These are phyloP conservation scores for Acanthis flammea DNA, from an alignment of 2,797 vertebrate genomes.

Conservation along the genomic window DNA sequence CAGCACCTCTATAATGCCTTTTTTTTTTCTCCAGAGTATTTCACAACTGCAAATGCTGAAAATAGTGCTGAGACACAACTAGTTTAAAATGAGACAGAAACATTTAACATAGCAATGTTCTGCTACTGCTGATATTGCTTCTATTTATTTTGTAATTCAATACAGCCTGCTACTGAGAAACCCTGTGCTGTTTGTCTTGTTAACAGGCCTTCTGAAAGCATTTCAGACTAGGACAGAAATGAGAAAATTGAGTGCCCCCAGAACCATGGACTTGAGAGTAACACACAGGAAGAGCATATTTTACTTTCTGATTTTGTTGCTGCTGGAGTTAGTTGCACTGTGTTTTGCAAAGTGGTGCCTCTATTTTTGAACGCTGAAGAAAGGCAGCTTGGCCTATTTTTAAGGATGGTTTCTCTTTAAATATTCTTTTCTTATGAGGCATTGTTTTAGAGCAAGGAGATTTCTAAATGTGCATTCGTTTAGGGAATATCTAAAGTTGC, in stretches of 20 bases:
- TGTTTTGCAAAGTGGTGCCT: neutral
- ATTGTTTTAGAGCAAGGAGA: constrained; percentile 65
- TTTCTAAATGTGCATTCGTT: constrained; percentile 83
- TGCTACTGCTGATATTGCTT: constrained; percentile 24
- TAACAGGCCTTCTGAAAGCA: neutral
- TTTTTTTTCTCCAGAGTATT: neutral
- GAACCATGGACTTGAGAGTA: neutral
- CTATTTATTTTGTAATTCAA: constrained; percentile 42
- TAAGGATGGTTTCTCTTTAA: constrained; percentile 54
- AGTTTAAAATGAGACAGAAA: neutral
- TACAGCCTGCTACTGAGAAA: constrained; percentile 11
- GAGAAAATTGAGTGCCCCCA: neutral
- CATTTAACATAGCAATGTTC: neutral
- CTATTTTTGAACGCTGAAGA: neutral
- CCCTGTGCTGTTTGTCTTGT: neutral
- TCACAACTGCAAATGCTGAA: neutral
- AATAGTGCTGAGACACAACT: neutral
- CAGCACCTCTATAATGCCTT: neutral
- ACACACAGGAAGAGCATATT: neutral
- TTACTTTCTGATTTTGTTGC: neutral
- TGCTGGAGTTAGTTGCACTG: neutral
- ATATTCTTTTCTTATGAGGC: neutral
- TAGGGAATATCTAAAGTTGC: constrained; percentile 83
- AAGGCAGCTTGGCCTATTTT: constrained; percentile 3
- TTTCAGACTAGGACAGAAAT: neutral